phyloP scores from a whole-genome alignment of 2,113 vertebrate genomes.

The Eptesicus fuscus region DNA sequence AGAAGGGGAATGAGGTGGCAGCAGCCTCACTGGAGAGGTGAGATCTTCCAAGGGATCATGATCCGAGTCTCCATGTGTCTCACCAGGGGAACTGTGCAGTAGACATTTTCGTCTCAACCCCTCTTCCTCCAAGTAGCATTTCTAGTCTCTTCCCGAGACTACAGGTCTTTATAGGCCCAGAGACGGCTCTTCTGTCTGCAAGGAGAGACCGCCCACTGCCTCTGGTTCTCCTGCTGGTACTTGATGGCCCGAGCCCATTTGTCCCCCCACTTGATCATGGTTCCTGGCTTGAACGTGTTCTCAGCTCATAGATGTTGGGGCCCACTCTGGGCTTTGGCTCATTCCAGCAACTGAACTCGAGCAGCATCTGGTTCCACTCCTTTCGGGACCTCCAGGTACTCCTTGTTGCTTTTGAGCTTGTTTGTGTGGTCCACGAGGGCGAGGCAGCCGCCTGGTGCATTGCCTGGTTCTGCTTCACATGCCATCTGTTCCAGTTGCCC shows the following conservation, averaged over 20 bases:
- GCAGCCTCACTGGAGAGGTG: constrained; percentile 88
- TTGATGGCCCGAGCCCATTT: constrained; percentile 95
- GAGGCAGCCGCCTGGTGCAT: constrained; percentile 92
- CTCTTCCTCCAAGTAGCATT: constrained; percentile 93
- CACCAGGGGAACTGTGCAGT: constrained; percentile 88
- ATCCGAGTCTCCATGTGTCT: constrained; percentile 94
- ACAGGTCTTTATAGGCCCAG: constrained; percentile 94
- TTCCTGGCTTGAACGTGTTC: constrained; percentile 95
- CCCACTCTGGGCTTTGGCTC: constrained; percentile 90
- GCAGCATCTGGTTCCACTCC: constrained; percentile 90
- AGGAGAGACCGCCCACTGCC: constrained; percentile 95
- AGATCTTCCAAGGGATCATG: constrained; percentile 94
- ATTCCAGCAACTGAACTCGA: constrained; percentile 98
- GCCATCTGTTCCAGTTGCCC: constrained; percentile 98
- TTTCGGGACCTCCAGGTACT: constrained; percentile 89
- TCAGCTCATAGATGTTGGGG: constrained; percentile 93
- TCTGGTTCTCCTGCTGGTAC: constrained; percentile 94
- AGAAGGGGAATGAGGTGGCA: background rate
- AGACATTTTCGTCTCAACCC: constrained; percentile 90
- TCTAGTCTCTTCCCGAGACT: constrained; percentile 91
- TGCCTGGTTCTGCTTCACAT: constrained; percentile 96
- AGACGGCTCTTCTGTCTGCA: constrained; percentile 94
- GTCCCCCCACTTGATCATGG: constrained; percentile 98
- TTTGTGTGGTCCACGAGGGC: constrained; percentile 91
- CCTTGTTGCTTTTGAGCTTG: constrained; percentile 90